Evolutionary conservation across 2,888 invertebrate species (phyloP), one percentile per base, ranked within the genome.

Genomic region (Nymphalis c-album): DNA sequence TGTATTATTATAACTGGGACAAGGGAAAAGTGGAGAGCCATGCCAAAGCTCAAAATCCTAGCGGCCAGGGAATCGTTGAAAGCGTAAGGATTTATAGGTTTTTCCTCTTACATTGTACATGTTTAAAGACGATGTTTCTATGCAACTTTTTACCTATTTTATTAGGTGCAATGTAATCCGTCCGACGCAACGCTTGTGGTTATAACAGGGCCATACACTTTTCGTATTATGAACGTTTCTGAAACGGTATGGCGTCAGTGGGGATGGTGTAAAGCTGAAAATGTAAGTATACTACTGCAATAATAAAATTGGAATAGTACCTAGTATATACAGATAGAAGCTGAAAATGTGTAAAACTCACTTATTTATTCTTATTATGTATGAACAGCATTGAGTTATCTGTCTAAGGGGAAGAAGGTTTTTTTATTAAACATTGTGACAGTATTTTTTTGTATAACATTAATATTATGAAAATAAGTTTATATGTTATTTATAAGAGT

Each of bases 251-350:
- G 97, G 95, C 94, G 96, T 47, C 96, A 96, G 71, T 97, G 95
- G 90, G 97, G 97, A 13, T 97, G 95, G 88, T 94, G 96, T 73
- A 98, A 97, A 84, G 94, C 95, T 48, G 97, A 97, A 83, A 93
- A 93, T 73, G 93, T 93, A 77, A 83, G 89, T 22, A 53, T 26
- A 53, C 13, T 22, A 22, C 22, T 22, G 22, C 22, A 22, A 22
- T 22, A 22, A 22, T 22, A 22, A n/a, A n/a, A n/a, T n/a, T n/a
- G n/a, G 22, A 10, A 2, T 40, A 10, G 35, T n/a, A n/a, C n/a
- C n/a, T n/a, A n/a, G n/a, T n/a, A 40, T 10, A 40, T 4, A 10
- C 13, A 13, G 40, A 10, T 40, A 13, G 40, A 40, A 40, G 40
- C 13, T 40, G 40, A 13, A 40, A 40, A 13, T 13, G 40, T 10